Evolutionary conservation across 2,113 vertebrate genomes (phyloP), one percentile per base, ranked within the genome.

Genomic region (Perccottus glenii): DNA sequence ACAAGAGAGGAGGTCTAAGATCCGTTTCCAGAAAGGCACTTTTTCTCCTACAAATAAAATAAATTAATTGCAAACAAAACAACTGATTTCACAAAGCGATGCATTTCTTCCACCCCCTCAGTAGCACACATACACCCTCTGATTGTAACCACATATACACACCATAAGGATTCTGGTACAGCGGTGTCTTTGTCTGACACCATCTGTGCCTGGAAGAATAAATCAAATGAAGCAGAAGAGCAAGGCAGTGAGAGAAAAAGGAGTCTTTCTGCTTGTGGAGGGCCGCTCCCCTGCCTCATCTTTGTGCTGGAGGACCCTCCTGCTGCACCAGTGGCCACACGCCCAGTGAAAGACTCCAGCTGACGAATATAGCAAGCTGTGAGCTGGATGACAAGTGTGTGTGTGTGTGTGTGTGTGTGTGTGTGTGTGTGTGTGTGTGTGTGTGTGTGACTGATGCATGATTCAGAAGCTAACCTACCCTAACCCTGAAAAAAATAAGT

Each of bases 141-240:
- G 19, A 19, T 14, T 27, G 19, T 43, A 11, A 11, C 53, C 36
- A 35, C 33, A 50, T 56, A 46, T 27, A 56, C 2, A 6, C 35
- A 33, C 40, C 58, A 85, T 77, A 78, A 71, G 40, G 71, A 73
- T 81, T 82, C 75, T 72, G 32, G 6, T 69, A 75, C 63, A 83
- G 77, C 62, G 11, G 52, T 46, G 71, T 64, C 73, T 78, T 64
- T 78, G 78, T 85, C 81, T 82, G 73, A 63, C 79, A 71, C 83
- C 81, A 82, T 86, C 67, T 87, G 85, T 67, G 80, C 74, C 71
- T 64, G 64, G 61, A 80, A 75, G 71, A 80, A 74, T 48, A 53
- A 62, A 80, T 84, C 57, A 84, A 85, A 83, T 67, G 72, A 82
- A 73, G 65, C 73, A 80, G 56, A 77, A 74, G 67, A 72, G 71